These are phyloP conservation scores for Neomicropteryx cornuta DNA, from an alignment of 1,140 invertebrate species.

Conservation along the genomic window DNA sequence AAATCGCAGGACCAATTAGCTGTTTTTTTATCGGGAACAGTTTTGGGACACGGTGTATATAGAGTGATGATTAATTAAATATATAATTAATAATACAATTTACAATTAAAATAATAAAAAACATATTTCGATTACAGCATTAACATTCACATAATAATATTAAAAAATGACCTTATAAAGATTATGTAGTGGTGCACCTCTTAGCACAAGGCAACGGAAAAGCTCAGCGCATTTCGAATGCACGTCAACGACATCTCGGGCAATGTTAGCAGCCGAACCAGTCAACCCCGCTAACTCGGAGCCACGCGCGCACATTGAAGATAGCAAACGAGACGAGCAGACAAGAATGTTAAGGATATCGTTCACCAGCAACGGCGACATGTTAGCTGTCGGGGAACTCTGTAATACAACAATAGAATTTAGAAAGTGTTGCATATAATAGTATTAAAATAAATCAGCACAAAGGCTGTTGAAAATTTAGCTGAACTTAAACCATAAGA, in stretches of 20 bases:
- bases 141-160: too few relatives aligned
- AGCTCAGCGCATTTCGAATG: constrained; percentile 69
- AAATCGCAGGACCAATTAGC: too few relatives aligned
- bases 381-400: constrained; percentile 48
- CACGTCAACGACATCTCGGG: constrained; percentile 57
- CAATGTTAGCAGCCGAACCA: constrained; percentile 39
- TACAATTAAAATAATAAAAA: too few relatives aligned
- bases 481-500: too few relatives aligned
- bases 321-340: constrained; percentile 55
- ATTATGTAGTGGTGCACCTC: constrained; percentile 56
- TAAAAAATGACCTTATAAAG: constrained; percentile 66
- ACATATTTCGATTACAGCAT: too few relatives aligned
- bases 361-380: constrained; percentile 47
- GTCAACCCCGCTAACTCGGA: constrained; percentile 48
- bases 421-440: too few relatives aligned
- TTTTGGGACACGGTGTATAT: too few relatives aligned
- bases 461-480: too few relatives aligned
- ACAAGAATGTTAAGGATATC: constrained; percentile 64
- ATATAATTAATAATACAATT: constrained; percentile 2
- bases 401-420: constrained; percentile 22
- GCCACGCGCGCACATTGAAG: constrained; percentile 48
- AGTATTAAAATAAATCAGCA: too few relatives aligned
- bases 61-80: neutral
- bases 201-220: constrained; percentile 54
- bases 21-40: too few relatives aligned